Percentiles rank a stretch among this genome's conserved stretches.
Evolutionary conservation across 2,113 vertebrate species (phyloP).

Genomic region (Trogon melanurus): DNA sequence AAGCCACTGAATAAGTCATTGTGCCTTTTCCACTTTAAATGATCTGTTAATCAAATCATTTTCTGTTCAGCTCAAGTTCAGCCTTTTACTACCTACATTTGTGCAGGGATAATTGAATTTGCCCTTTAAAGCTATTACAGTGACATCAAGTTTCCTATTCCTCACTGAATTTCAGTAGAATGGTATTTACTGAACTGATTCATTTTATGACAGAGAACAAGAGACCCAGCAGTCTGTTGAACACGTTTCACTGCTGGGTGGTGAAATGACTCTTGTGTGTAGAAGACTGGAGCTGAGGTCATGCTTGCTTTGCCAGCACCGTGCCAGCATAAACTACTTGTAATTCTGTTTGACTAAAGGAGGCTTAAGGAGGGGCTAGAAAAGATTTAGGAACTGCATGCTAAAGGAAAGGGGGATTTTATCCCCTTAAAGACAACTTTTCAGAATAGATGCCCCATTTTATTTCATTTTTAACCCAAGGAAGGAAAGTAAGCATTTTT

Average conservation of each 20-base stretch:
- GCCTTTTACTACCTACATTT: not conserved
- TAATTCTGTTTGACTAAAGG: not conserved
- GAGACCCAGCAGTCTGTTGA: not conserved
- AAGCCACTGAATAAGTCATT: not conserved
- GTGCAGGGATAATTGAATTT: slow-evolving; percentile 6
- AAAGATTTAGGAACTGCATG: not conserved
- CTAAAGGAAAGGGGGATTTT: rapidly evolving
- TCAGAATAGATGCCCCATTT: not conserved
- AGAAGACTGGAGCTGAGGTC: not conserved
- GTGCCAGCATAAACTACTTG: not conserved
- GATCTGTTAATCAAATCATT: slow-evolving; percentile 7
- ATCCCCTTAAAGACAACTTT: not conserved
- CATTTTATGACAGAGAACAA: not conserved
- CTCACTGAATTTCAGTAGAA: not conserved
- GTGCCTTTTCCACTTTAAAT: not conserved
- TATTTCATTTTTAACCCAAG: not conserved
- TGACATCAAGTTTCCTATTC: not conserved
- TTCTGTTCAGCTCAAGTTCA: not conserved
- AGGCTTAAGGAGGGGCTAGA: rapidly evolving
- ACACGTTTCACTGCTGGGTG: not conserved
- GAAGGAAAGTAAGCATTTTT: not conserved
- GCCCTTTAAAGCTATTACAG: slow-evolving; percentile 3
- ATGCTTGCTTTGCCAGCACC: not conserved
- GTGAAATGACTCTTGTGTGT: not conserved
- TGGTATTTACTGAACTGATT: not conserved